Percentiles rank a stretch among this genome's conserved stretches.
These are phyloP conservation scores for Procapra przewalskii DNA, from an alignment of 2,113 vertebrate species.

Conservation along the genomic window DNA sequence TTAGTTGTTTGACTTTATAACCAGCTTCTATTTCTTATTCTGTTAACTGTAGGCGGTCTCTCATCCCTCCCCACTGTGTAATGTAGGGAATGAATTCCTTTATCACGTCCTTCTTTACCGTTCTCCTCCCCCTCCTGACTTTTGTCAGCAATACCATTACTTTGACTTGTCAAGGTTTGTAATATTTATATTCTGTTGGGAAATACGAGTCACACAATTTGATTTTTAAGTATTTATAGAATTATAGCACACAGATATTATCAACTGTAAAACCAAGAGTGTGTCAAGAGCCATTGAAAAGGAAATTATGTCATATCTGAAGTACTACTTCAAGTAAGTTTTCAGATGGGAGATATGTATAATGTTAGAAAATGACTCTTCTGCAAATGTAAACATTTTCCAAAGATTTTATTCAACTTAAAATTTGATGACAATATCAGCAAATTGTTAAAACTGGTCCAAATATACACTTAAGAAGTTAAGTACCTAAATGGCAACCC, in stretches of 20 bases:
- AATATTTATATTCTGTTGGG: neutral
- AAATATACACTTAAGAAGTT: neutral
- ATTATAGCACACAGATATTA: neutral
- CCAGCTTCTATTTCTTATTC: neutral
- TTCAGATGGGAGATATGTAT: neutral
- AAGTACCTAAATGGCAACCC: neutral
- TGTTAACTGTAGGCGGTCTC: neutral
- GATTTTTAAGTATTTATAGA: neutral
- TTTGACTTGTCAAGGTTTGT: neutral
- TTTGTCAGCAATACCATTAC: neutral
- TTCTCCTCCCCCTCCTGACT: neutral
- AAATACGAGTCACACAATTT: neutral
- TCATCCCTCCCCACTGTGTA: neutral
- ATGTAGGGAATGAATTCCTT: neutral
- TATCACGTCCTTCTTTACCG: neutral
- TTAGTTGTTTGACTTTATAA: neutral
- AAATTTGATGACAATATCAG: neutral
- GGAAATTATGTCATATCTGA: neutral
- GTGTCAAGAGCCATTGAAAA: neutral
- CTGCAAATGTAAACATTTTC: neutral
- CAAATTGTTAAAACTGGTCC: neutral
- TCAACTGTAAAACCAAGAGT: neutral
- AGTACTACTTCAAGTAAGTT: neutral
- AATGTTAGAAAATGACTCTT: neutral
- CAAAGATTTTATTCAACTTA: neutral